Evolutionary conservation across 2,113 vertebrate genomes (phyloP), one percentile per base, ranked within the genome.

Genomic region (Percina caprodes): DNA sequence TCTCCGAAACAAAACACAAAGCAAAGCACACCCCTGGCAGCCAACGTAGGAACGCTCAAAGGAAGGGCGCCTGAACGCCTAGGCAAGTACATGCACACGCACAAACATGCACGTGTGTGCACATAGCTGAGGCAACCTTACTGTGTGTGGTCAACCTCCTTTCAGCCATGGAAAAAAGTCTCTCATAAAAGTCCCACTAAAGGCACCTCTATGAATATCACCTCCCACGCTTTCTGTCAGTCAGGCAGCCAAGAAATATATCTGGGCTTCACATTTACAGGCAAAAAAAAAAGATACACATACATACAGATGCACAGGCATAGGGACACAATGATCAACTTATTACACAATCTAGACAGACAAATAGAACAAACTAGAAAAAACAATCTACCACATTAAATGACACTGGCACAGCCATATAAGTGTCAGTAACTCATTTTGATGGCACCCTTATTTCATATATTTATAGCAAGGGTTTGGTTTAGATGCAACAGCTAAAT

Each of bases 101-200:
- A 62, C 77, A 89, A n/a, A 87, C 82, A 89, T 81, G 85, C 73
- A 69, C 35, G 69, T 15, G 26, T 76, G 73, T 52, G 79, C 52
- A 61, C 81, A 51, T 65, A 33, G 76, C 75, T 66, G 80, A 89
- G 58, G 86, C 90, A 88, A 89, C 88, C 86, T 86, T 92, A 71
- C 89, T 88, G 90, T 86, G 92, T 94, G 93, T 91, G 93, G 94
- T 94, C 93, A 94, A 77, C 90, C 88, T 89, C 89, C 88, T 90
- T 61, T 93, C 80, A 91, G 91, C 92, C 86, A 85, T 93, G 94
- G 94, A 95, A 95, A 95, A 93, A 95, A 94, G 90, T 93, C 89
- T 89, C 84, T 93, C 92, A 94, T 91, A 94, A 94, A 93, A 93
- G 93, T 94, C 94, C 94, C 89, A 88, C 90, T 89, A 94, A 93